These are phyloP conservation scores for Tholera decimalis DNA, from an alignment of 2,888 invertebrate genomes.

Conservation along the genomic window DNA sequence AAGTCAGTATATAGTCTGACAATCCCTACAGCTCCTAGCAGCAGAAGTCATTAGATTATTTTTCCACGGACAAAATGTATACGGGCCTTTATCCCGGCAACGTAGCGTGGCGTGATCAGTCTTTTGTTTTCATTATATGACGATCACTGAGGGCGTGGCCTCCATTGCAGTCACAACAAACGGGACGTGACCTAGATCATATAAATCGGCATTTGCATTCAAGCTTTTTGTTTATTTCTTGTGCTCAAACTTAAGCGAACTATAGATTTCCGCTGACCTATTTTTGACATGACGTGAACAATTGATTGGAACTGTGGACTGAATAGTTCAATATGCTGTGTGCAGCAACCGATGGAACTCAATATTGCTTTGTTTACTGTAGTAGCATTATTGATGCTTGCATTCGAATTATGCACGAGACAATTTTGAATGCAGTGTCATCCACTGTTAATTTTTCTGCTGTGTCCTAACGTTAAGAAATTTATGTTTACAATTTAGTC, in stretches of 20 bases:
- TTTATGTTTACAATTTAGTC: no score
- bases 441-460: not conserved
- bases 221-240: conserved; percentile 47
- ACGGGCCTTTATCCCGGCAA: no score
- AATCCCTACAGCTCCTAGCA: no score
- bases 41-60: no score
- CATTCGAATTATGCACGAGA: not conserved
- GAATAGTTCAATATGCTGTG: conserved; percentile 16
- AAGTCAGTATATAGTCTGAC: no score
- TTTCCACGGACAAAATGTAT: no score
- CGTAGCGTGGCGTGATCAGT: conserved; percentile 3
- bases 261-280: conserved; percentile 38
- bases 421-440: not conserved
- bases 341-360: conserved; percentile 10
- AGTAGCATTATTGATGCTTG: conserved; percentile 14
- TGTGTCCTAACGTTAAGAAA: no score
- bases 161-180: conserved; percentile 32
- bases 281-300: conserved; percentile 36
- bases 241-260: conserved; percentile 22
- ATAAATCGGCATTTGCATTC: conserved; percentile 54
- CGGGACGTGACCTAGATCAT: conserved; percentile 58
- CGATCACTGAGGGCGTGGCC: conserved; percentile 9
- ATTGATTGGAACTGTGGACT: conserved; percentile 15
- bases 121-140: conserved; percentile 41
- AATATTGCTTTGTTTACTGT: conserved; percentile 21